Conservation (phyloP, 2,113 vertebrate species). For the Heterochromis multidens region DNA sequence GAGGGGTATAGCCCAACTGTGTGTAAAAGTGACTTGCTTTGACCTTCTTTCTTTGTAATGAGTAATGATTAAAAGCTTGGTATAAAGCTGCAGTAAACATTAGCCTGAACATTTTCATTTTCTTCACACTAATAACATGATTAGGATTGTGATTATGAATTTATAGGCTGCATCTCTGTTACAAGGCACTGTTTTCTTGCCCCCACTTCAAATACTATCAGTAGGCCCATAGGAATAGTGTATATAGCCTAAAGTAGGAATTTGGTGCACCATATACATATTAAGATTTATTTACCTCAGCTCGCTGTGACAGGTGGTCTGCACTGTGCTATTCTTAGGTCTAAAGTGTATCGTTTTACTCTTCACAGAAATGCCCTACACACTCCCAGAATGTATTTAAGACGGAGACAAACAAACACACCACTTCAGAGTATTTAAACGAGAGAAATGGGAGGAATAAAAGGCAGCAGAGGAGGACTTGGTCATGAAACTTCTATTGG, state of each 20-base stretch:
- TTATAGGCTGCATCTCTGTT: neutral
- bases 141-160: neutral
- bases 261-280: neutral
- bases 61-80: neutral
- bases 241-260: neutral
- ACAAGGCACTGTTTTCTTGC: neutral
- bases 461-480: neutral
- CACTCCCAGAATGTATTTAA: constrained; percentile 1
- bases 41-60: neutral
- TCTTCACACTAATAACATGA: neutral
- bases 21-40: neutral
- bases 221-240: too few relatives aligned
- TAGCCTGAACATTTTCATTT: neutral
- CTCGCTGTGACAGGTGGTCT: constrained; percentile 19
- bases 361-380: constrained; percentile 27
- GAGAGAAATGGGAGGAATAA: neutral
- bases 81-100: neutral
- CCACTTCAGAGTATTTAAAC: neutral
- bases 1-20: neutral
- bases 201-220: neutral
- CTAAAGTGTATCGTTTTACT: constrained; percentile 44
- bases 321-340: constrained; percentile 33
- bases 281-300: neutral
- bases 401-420: neutral
- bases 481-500: constrained; percentile 60